Conservation (phyloP, 2,797 vertebrate genomes). For the Fringilla coelebs region DNA sequence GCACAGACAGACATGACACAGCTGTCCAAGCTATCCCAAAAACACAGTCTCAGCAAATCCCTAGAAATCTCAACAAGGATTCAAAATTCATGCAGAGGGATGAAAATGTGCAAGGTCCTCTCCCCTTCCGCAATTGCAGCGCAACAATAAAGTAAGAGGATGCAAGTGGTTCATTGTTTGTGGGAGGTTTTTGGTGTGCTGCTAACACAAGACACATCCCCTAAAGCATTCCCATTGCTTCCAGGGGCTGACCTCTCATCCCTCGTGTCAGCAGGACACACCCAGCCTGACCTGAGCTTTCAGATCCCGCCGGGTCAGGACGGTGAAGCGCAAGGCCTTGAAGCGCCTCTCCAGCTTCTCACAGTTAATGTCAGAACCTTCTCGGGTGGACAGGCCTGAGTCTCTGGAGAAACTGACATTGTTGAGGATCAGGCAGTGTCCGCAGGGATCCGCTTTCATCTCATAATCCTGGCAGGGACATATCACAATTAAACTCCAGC, state of each 20-base stretch:
- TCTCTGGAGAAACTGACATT: constrained; percentile 81
- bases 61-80: not conserved
- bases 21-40: not conserved
- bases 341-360: constrained; percentile 84
- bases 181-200: fast-evolving
- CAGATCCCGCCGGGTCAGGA: constrained; percentile 81
- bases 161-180: fast-evolving
- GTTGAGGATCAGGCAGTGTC: constrained; percentile 92
- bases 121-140: not conserved
- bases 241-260: fast-evolving
- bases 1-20: not conserved
- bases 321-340: constrained; percentile 75
- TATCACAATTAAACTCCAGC: not conserved
- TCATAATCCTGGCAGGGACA: constrained; percentile 77
- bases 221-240: fast-evolving
- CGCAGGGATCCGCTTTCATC: constrained; percentile 83
- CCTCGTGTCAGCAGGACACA: fast-evolving
- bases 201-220: fast-evolving
- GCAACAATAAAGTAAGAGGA: not conserved
- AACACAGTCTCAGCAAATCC: not conserved
- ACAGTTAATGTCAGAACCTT: constrained; percentile 85
- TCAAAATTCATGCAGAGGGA: not conserved
- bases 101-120: not conserved
- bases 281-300: constrained; percentile 73
- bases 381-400: constrained; percentile 68